These are phyloP conservation scores for Mythimna albipuncta DNA, from an alignment of 2,888 invertebrate species.

Conservation along the genomic window DNA sequence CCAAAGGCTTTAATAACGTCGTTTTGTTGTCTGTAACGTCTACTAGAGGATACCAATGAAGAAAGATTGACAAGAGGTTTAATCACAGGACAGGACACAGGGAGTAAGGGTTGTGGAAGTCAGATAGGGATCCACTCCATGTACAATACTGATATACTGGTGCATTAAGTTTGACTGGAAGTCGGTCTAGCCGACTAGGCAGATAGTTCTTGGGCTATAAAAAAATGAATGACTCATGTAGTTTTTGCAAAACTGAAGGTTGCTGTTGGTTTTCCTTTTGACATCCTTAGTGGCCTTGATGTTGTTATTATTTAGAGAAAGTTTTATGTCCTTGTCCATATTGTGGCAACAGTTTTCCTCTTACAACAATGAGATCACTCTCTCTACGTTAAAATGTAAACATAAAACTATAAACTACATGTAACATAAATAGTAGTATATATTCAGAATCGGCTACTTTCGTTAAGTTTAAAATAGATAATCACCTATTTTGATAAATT, in stretches of 20 bases:
- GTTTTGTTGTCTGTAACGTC: neutral
- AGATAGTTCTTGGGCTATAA: neutral
- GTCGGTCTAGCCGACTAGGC: neutral
- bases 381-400: neutral
- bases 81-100: neutral
- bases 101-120: too few species aligned
- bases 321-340: neutral
- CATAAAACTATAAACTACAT: too few species aligned
- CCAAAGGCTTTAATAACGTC: neutral
- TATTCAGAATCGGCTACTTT: too few species aligned
- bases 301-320: conserved; percentile 1
- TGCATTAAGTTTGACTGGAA: neutral
- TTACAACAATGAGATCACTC: conserved; percentile 3
- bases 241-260: too few species aligned
- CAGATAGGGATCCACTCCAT: too few species aligned
- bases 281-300: neutral
- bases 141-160: neutral
- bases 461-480: too few species aligned
- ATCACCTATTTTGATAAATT: too few species aligned
- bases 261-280: neutral
- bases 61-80: neutral
- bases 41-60: neutral
- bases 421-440: too few species aligned
- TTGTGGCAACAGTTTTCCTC: neutral
- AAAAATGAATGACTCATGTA: neutral